Conservation (phyloP, 2,797 vertebrate genomes). For the Danio albolineatus region DNA sequence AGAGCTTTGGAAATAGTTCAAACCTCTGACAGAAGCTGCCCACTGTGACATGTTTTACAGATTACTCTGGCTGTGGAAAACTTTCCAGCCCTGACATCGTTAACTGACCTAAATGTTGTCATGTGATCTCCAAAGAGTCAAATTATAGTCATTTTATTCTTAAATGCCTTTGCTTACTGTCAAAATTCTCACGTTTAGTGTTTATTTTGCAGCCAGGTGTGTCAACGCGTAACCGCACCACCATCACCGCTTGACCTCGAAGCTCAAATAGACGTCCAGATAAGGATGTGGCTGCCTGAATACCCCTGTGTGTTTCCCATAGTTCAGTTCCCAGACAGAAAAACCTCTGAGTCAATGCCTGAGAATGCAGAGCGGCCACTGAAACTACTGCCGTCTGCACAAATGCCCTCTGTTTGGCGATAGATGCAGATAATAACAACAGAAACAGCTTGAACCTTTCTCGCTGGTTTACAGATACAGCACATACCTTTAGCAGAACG, state of each 20-base stretch:
- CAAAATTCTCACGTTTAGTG: neutral
- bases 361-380: conserved; percentile 26
- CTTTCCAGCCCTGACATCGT: neutral
- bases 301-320: conserved; percentile 33
- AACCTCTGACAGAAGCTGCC: conserved; percentile 1
- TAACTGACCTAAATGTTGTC: neutral
- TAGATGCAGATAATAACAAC: conserved; percentile 26
- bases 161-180: neutral
- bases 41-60: conserved; percentile 25
- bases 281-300: conserved; percentile 23
- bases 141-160: neutral
- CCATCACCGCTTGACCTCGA: neutral
- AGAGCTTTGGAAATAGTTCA: conserved; percentile 25
- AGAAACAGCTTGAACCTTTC: conserved; percentile 18
- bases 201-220: conserved; percentile 31
- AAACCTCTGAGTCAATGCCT: conserved; percentile 44
- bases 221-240: neutral
- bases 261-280: conserved; percentile 42
- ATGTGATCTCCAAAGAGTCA: neutral
- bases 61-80: neutral
- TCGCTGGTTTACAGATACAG: neutral
- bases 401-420: conserved; percentile 15
- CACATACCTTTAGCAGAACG: neutral
- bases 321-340: conserved; percentile 37
- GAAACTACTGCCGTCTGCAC: conserved; percentile 28